Conservation (phyloP, 1,140 invertebrate genomes). For the Manduca sexta region DNA sequence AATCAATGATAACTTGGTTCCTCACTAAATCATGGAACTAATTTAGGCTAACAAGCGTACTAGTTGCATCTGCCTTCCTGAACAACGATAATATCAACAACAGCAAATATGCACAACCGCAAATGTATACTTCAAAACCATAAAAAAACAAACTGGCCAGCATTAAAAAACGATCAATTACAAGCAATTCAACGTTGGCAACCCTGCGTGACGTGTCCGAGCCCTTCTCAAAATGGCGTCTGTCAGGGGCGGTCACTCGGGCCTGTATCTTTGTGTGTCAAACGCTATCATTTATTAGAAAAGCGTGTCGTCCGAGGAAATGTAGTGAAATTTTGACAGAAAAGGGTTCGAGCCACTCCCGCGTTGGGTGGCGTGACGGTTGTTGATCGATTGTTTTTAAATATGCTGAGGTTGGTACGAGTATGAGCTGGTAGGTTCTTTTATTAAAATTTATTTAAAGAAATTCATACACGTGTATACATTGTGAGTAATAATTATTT, state of each 20-base stretch:
- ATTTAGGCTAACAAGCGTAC: too few species aligned
- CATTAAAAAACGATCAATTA: constrained; percentile 41
- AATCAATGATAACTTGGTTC: too few species aligned
- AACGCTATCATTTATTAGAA: constrained; percentile 30
- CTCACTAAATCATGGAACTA: too few species aligned
- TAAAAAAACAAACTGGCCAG: neutral
- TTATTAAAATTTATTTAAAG: too few species aligned
- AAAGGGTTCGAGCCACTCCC: neutral
- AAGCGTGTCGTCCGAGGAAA: constrained; percentile 8
- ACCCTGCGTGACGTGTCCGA: constrained; percentile 45
- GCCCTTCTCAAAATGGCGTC: constrained; percentile 54
- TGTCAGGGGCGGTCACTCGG: constrained; percentile 46
- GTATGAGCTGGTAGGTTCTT: too few species aligned
- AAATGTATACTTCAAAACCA: neutral
- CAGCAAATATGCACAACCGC: too few species aligned
- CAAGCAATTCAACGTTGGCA: constrained; percentile 19
- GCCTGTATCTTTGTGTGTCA: constrained; percentile 24
- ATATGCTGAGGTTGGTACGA: too few species aligned
- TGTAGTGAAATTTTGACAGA: constrained; percentile 21
- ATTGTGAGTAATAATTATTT: too few species aligned
- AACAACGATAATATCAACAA: too few species aligned
- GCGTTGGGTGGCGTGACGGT: neutral
- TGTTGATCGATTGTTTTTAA: neutral
- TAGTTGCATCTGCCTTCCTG: too few species aligned
- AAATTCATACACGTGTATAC: too few species aligned